A percentile compares a stretch with the other conserved stretches of the same genome.
Conservation (phyloP, 2,113 vertebrate genomes). For the Labrus mixtus region DNA sequence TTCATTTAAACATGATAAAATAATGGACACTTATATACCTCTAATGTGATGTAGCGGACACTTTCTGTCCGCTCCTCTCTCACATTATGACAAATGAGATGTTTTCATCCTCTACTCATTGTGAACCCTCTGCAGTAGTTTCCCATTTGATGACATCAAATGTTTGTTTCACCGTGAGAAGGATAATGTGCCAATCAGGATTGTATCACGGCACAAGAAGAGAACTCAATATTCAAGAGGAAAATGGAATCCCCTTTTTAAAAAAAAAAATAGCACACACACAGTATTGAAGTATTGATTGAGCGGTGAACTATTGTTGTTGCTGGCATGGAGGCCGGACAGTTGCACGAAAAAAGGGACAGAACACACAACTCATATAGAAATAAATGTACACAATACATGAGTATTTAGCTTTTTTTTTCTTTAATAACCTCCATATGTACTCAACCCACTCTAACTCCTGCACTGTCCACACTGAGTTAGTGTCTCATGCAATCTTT, state of each 20-base stretch:
- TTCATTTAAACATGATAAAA: background rate
- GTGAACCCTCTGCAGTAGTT: background rate
- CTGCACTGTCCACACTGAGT: background rate
- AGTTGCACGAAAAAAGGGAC: slow-evolving; percentile 26
- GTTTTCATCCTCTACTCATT: slow-evolving; percentile 5
- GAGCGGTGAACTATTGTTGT: slow-evolving; percentile 20
- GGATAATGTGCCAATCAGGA: slow-evolving; percentile 28
- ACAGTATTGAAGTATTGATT: slow-evolving; percentile 68
- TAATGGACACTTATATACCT: background rate
- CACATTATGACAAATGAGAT: slow-evolving; percentile 13
- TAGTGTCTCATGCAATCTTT: slow-evolving; percentile 34
- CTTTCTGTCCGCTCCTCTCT: slow-evolving; percentile 21
- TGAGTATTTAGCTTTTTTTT: background rate
- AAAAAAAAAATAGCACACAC: slow-evolving; percentile 16
- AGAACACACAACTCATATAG: background rate
- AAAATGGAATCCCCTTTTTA: slow-evolving; percentile 31
- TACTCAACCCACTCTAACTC: background rate
- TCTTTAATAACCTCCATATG: background rate
- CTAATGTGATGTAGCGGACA: background rate
- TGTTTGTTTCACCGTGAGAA: slow-evolving; percentile 20
- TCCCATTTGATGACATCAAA: slow-evolving; percentile 2
- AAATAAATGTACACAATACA: background rate
- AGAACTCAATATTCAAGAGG: background rate
- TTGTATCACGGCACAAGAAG: slow-evolving; percentile 16
- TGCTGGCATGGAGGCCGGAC: slow-evolving; percentile 39